These are phyloP conservation scores for Darevskia mixta DNA, from an alignment of 2,797 vertebrate species.

Conservation along the genomic window DNA sequence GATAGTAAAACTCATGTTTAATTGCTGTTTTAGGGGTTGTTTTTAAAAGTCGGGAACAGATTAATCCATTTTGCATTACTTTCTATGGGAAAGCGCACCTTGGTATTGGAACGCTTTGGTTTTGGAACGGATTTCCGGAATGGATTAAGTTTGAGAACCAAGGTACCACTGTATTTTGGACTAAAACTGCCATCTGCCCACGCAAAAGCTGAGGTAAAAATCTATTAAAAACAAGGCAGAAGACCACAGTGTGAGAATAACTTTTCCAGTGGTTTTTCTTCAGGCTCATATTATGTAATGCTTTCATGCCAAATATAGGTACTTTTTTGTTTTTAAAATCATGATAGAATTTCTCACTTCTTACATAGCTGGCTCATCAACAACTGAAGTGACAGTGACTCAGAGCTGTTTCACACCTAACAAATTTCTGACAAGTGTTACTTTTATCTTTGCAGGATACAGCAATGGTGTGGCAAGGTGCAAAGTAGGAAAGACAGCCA, in stretches of 20 bases:
- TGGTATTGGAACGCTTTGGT: too few species aligned
- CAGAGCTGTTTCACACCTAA: conserved; percentile 42
- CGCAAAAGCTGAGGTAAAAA: neutral
- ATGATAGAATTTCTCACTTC: conserved; percentile 56
- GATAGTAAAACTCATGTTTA: too few species aligned
- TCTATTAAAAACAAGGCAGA: conserved; percentile 33
- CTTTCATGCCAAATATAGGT: conserved; percentile 49
- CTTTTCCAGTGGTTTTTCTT: neutral
- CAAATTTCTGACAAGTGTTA: conserved; percentile 50
- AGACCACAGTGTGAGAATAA: conserved; percentile 34
- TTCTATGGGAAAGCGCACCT: too few species aligned
- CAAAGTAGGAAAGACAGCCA: neutral
- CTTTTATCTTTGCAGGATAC: conserved; percentile 37
- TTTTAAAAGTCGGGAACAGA: too few species aligned
- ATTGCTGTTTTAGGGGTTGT: too few species aligned
- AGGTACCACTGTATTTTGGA: too few species aligned
- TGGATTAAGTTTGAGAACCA: too few species aligned
- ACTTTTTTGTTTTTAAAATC: conserved; percentile 32
- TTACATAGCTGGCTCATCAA: conserved; percentile 63
- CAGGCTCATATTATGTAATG: conserved; percentile 28
- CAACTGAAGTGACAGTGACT: conserved; percentile 64
- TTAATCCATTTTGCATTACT: too few species aligned
- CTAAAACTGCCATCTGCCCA: too few species aligned
- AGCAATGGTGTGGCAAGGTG: neutral
- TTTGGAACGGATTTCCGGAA: too few species aligned